phyloP scores from a whole-genome alignment of 2,113 vertebrate species.

The Nesoenas mayeri region DNA sequence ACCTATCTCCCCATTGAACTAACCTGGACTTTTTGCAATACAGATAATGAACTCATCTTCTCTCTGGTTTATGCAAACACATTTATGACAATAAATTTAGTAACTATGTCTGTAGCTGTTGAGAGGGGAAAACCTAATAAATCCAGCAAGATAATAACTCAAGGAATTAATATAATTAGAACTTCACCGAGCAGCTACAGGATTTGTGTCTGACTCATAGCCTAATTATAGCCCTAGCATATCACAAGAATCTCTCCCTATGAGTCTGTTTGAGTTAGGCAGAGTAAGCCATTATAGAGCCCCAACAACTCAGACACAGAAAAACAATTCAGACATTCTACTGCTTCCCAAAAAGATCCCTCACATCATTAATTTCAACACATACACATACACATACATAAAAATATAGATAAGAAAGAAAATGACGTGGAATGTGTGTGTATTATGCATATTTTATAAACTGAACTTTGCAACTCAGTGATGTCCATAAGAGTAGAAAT shows the following conservation, averaged over 20 bases:
- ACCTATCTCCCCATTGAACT: neutral
- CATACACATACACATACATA: neutral
- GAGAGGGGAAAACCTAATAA: conserved; percentile 7
- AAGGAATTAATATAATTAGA: conserved; percentile 36
- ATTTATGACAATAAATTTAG: neutral
- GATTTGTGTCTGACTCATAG: neutral
- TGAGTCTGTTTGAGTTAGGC: neutral
- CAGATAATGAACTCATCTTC: neutral
- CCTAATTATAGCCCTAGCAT: conserved; percentile 3
- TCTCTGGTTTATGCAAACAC: neutral
- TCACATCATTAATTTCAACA: neutral
- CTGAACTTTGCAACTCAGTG: neutral
- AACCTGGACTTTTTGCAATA: neutral
- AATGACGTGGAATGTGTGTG: neutral
- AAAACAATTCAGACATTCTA: neutral
- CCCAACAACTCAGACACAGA: neutral
- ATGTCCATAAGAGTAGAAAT: neutral
- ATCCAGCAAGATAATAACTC: neutral
- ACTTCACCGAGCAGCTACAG: neutral
- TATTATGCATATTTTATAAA: rapidly evolving
- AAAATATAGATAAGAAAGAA: neutral
- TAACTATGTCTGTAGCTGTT: neutral
- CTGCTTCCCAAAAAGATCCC: neutral
- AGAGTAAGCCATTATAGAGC: neutral
- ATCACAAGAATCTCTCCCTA: neutral